Percentiles rank a stretch among this genome's conserved stretches.
Conservation (phyloP, 2,797 vertebrate genomes). For the Cuculus canorus region DNA sequence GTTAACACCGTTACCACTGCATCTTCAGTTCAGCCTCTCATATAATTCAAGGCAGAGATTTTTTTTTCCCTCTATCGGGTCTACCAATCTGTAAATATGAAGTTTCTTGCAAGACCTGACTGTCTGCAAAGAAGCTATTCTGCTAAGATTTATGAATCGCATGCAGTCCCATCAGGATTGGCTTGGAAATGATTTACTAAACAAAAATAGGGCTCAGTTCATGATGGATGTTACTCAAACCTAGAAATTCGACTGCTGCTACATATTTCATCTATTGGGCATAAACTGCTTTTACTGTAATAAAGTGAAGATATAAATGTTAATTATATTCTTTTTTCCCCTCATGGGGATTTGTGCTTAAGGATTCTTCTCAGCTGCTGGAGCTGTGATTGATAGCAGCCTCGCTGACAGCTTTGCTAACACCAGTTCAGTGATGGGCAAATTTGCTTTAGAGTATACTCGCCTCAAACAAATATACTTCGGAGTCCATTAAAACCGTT, state of each 20-base stretch:
- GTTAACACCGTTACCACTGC: fast-evolving
- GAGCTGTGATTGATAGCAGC: constrained; percentile 4
- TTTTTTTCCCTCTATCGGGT: neutral
- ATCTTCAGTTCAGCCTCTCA: neutral
- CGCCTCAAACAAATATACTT: neutral
- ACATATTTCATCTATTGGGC: constrained; percentile 23
- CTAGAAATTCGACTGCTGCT: neutral
- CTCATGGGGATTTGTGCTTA: neutral
- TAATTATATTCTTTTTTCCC: neutral
- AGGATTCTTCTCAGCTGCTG: neutral
- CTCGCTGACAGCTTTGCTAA: neutral
- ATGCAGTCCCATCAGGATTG: neutral
- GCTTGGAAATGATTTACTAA: constrained; percentile 45
- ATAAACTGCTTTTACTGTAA: constrained; percentile 37
- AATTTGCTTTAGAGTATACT: constrained; percentile 36
- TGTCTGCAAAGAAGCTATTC: neutral
- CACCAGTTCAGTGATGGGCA: neutral
- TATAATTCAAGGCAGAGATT: neutral
- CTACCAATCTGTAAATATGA: neutral
- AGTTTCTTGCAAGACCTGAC: neutral
- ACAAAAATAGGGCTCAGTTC: neutral
- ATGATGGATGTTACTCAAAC: neutral
- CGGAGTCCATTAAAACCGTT: constrained; percentile 12
- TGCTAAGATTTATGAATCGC: constrained; percentile 18
- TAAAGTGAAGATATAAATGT: constrained; percentile 26